These are phyloP conservation scores for Cactoblastis cactorum DNA, from an alignment of 2,888 invertebrate genomes.

Conservation along the genomic window DNA sequence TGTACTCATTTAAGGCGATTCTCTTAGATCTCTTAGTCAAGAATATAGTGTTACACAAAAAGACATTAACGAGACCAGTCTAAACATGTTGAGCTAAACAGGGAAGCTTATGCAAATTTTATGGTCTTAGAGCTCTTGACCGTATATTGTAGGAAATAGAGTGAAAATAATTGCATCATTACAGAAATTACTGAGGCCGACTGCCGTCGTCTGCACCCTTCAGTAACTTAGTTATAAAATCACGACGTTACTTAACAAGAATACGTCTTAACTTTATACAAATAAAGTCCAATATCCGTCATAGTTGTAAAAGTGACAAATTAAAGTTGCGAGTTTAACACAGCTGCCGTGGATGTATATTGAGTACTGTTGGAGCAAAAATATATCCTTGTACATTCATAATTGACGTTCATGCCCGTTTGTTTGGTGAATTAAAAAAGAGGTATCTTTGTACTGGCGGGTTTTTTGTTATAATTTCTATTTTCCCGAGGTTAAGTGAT, in stretches of 20 bases:
- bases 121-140: conserved; percentile 42
- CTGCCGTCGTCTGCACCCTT: conserved; percentile 33
- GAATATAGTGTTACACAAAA: conserved; percentile 17
- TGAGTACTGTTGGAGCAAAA: conserved; percentile 21
- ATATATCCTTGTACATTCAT: conserved; percentile 18
- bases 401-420: conserved; percentile 20
- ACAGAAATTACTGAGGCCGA: conserved; percentile 48
- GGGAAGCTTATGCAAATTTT: conserved; percentile 47
- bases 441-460: conserved; percentile 4
- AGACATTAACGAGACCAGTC: conserved; percentile 18
- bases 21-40: not conserved
- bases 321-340: conserved; percentile 42
- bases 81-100: conserved; percentile 28
- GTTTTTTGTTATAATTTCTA: conserved; percentile 7
- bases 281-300: conserved; percentile 31
- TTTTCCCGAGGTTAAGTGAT: conserved; percentile 2
- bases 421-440: conserved; percentile 22
- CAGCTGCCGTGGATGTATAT: conserved; percentile 41
- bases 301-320: conserved; percentile 27
- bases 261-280: conserved; percentile 29
- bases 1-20: not conserved
- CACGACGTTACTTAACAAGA: conserved; percentile 15
- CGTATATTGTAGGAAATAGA: conserved; percentile 46
- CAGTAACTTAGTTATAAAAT: conserved; percentile 46
- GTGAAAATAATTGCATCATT: conserved; percentile 60